These are phyloP conservation scores for Trachemys scripta DNA, from an alignment of 2,113 vertebrate genomes.

Conservation along the genomic window DNA sequence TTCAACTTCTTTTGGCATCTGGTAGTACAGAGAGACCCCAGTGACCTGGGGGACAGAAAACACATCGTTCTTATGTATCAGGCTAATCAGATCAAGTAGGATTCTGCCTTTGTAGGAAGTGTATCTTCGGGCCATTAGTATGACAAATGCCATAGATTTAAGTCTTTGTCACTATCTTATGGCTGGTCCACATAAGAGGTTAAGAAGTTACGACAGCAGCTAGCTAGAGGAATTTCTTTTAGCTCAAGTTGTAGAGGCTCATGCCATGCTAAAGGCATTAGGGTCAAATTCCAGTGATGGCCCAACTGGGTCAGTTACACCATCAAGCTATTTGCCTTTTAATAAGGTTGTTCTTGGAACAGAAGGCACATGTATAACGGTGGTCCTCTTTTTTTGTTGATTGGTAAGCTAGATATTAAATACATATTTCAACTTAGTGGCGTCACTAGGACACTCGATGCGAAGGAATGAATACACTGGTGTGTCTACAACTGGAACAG, in stretches of 20 bases:
- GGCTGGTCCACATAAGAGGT: conserved; percentile 15
- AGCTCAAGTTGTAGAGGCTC: neutral
- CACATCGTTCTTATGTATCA: conserved; percentile 54
- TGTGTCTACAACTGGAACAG: neutral
- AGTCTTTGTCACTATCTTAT: neutral
- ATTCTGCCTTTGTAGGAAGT: conserved; percentile 8
- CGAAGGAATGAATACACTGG: neutral
- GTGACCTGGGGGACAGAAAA: conserved; percentile 8
- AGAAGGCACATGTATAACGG: conserved; percentile 10
- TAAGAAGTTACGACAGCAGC: conserved; percentile 42
- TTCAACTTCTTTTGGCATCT: conserved; percentile 38
- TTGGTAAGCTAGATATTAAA: neutral
- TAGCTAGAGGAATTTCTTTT: conserved; percentile 24
- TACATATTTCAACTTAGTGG: neutral
- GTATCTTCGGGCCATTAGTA: conserved; percentile 14
- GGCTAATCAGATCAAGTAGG: conserved; percentile 30
- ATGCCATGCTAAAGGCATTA: neutral
- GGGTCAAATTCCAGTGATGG: neutral
- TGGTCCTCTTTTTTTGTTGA: neutral
- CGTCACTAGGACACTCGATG: neutral
- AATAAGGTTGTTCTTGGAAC: neutral
- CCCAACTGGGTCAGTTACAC: neutral
- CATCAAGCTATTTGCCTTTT: neutral
- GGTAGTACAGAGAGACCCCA: conserved; percentile 4
- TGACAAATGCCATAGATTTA: conserved; percentile 33